Evolutionary conservation across 2,113 vertebrate species (phyloP).

Genomic region (Prietella phreatophila): DNA sequence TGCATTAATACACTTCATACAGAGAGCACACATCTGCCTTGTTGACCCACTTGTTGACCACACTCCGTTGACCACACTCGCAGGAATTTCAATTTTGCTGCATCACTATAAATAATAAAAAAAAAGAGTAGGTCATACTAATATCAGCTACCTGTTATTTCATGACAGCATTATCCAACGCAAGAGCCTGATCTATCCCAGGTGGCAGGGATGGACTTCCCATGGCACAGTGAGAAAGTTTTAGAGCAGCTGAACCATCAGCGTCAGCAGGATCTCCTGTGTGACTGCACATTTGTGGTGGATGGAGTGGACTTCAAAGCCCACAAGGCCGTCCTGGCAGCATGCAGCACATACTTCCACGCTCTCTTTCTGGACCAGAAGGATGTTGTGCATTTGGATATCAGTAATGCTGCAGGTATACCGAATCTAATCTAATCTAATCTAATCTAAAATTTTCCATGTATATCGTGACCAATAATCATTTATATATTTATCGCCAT

Average conservation of each 20-base stretch:
- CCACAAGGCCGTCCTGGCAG: constrained; percentile 92
- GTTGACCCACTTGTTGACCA: background rate
- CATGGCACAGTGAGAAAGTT: constrained; percentile 91
- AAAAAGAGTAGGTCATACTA: background rate
- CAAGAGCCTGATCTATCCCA: background rate
- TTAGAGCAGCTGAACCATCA: constrained; percentile 93
- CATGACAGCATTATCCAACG: background rate
- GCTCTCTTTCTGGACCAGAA: constrained; percentile 96
- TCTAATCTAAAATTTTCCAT: background rate
- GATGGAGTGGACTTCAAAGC: constrained; percentile 96
- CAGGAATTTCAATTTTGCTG: background rate
- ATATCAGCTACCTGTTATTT: background rate
- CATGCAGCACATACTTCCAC: constrained; percentile 93
- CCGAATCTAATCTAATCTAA: background rate
- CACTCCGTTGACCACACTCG: too few relatives aligned
- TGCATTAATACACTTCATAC: background rate
- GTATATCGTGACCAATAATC: background rate
- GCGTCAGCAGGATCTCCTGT: constrained; percentile 88
- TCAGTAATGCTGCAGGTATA: constrained; percentile 93
- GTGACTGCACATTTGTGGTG: constrained; percentile 97
- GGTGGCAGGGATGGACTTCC: constrained; percentile 87
- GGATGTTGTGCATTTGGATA: constrained; percentile 95
- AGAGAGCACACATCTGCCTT: background rate
- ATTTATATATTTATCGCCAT: background rate
- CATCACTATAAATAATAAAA: background rate